A percentile compares a stretch with the other conserved stretches of the same genome.
Evolutionary conservation across 1,140 invertebrate species (phyloP).

Genomic region (Megathymus violae): DNA sequence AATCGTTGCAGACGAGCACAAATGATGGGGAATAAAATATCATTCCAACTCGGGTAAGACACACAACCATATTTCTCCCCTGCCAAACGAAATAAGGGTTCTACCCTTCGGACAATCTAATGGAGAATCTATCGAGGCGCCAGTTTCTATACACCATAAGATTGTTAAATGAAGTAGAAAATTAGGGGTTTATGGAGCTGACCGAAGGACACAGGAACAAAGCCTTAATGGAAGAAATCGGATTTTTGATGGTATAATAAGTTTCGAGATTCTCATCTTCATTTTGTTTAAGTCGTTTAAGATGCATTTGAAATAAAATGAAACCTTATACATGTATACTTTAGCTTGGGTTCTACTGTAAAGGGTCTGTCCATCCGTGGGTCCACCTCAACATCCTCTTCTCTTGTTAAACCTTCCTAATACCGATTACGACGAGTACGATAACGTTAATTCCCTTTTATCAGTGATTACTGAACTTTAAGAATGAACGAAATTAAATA

Average conservation of each 20-base stretch:
- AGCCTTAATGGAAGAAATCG: constrained; percentile 19
- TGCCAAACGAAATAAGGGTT: constrained; percentile 29
- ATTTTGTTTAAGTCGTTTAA: neutral
- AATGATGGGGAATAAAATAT: neutral
- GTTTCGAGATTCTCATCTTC: neutral
- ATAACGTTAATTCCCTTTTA: too few species aligned
- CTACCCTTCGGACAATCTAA: constrained; percentile 52
- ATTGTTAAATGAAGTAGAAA: constrained; percentile 62
- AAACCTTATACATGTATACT: neutral
- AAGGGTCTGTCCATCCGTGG: too few species aligned
- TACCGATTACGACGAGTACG: too few species aligned
- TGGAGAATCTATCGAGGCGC: constrained; percentile 66
- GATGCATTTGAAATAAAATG: neutral
- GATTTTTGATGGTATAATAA: constrained; percentile 32
- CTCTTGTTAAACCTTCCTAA: too few species aligned
- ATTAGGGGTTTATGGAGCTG: constrained; percentile 60
- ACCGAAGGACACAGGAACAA: constrained; percentile 44
- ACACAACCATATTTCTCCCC: constrained; percentile 33
- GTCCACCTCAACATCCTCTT: too few species aligned
- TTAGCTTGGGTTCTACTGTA: too few species aligned
- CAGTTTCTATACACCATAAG: constrained; percentile 52
- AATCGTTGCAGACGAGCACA: neutral
- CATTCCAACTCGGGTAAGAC: constrained; percentile 11
- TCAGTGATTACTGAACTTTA: too few species aligned
- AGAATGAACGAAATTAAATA: too few species aligned